These are phyloP conservation scores for Eurytoma adleriae DNA, from an alignment of 2,888 invertebrate species.

Conservation along the genomic window DNA sequence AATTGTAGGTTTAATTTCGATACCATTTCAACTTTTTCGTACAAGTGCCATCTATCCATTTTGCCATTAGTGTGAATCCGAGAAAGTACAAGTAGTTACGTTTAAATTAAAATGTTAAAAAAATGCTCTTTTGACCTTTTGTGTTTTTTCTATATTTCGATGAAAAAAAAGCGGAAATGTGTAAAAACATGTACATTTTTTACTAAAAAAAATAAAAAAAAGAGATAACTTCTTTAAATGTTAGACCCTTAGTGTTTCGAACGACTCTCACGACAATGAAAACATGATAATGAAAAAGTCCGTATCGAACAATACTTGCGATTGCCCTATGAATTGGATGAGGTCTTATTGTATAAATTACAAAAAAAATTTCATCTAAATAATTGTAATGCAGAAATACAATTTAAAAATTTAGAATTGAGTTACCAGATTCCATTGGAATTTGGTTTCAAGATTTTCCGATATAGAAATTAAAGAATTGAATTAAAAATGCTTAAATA, in stretches of 20 bases:
- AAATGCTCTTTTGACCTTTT: conserved; percentile 8
- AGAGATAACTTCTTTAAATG: conserved; percentile 37
- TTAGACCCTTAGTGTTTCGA: conserved; percentile 45
- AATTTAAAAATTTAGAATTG: too few relatives aligned
- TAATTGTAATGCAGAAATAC: too few relatives aligned
- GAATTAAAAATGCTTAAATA: too few relatives aligned
- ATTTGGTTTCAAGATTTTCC: too few relatives aligned
- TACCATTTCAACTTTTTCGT: not conserved
- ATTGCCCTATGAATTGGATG: not conserved
- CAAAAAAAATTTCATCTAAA: too few relatives aligned
- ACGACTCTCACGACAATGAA: conserved; percentile 25
- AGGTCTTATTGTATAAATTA: too few relatives aligned
- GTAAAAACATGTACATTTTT: conserved; percentile 51
- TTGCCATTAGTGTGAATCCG: not conserved
- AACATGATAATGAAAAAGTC: conserved; percentile 9
- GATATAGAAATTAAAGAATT: too few relatives aligned
- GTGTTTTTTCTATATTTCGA: conserved; percentile 34
- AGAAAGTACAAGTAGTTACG: conserved; percentile 19
- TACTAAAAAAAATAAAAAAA: conserved; percentile 25
- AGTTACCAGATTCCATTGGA: too few relatives aligned
- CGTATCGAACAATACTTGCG: conserved; percentile 15
- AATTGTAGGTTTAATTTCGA: conserved; percentile 21
- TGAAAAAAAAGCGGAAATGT: conserved; percentile 21
- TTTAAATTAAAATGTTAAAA: conserved; percentile 14
- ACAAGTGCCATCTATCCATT: not conserved